Evolutionary conservation across 1,140 invertebrate genomes (phyloP).

Genomic region (Gonioctena quinquepunctata): DNA sequence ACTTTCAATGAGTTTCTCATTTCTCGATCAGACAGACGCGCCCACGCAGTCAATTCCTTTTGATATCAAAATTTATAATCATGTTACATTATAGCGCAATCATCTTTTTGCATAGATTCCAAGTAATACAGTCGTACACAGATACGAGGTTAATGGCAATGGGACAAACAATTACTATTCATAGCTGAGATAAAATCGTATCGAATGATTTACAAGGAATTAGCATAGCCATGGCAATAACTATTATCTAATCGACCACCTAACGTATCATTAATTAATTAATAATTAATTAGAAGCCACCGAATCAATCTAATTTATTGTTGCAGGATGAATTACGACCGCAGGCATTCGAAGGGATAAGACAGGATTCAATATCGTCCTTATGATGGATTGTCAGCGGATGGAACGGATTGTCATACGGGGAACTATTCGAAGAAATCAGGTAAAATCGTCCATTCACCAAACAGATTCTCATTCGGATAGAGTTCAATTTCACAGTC

Average conservation of each 20-base stretch:
- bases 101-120: background rate
- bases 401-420: too few species aligned
- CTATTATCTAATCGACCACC: constrained; percentile 52
- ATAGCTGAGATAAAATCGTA: constrained; percentile 53
- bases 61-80: background rate
- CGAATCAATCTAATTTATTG: constrained; percentile 31
- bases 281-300: constrained; percentile 49
- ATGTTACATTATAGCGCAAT: background rate
- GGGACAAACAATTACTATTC: constrained; percentile 50
- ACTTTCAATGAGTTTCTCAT: too few species aligned
- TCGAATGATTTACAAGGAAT: constrained; percentile 56
- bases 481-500: too few species aligned
- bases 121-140: background rate
- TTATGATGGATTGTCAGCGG: too few species aligned
- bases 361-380: background rate
- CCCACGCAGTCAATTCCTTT: constrained; percentile 15
- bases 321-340: constrained; percentile 7
- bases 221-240: constrained; percentile 53
- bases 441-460: too few species aligned
- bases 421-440: too few species aligned
- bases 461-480: too few species aligned
- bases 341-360: background rate
- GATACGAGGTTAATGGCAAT: constrained; percentile 17
- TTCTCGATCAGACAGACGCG: too few species aligned
- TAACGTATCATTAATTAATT: constrained; percentile 54